These are phyloP conservation scores for Diorhabda elongata DNA, from an alignment of 1,140 invertebrate genomes.

Conservation along the genomic window DNA sequence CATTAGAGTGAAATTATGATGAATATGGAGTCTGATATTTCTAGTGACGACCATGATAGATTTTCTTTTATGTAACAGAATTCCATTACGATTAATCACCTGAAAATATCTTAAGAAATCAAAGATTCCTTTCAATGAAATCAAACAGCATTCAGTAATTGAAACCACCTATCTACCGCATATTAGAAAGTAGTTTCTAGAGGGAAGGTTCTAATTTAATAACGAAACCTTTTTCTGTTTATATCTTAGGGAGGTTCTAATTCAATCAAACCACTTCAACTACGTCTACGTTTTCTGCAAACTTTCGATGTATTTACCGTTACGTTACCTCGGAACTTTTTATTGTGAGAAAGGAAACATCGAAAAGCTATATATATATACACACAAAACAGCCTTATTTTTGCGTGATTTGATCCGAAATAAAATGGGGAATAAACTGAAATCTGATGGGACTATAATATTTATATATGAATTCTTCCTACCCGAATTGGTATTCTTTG, in stretches of 20 bases:
- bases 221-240: neutral
- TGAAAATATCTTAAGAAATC: too few species aligned
- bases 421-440: neutral
- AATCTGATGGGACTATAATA: too few species aligned
- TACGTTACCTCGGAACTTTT: neutral
- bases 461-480: too few species aligned
- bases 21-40: too few species aligned
- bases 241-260: neutral
- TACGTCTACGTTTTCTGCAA: conserved; percentile 2
- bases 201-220: neutral
- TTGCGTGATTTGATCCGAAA: neutral
- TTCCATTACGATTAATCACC: too few species aligned
- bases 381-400: neutral
- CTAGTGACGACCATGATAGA: too few species aligned
- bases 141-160: neutral
- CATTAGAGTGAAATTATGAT: too few species aligned
- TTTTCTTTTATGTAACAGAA: too few species aligned
- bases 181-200: neutral
- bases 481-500: too few species aligned
- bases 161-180: neutral
- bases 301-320: neutral
- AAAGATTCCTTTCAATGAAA: too few species aligned
- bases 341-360: neutral
- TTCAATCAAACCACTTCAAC: neutral
- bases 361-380: neutral